Conservation (phyloP, 2,113 vertebrate genomes). For the Australoheros scitulus region DNA sequence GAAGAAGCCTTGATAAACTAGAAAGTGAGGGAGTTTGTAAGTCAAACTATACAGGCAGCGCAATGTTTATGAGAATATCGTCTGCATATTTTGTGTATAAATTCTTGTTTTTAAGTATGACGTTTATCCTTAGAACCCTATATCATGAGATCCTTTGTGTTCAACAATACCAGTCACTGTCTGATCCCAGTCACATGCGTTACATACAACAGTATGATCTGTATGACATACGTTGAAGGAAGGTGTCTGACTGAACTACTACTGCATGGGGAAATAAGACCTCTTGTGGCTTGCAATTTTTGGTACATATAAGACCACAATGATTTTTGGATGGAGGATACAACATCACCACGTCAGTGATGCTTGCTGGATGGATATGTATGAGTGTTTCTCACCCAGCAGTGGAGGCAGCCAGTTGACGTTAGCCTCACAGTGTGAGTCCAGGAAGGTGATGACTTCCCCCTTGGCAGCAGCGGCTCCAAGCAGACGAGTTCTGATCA, state of each 20-base stretch:
- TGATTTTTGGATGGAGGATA: background rate
- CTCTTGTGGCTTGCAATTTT: background rate
- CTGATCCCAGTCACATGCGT: background rate
- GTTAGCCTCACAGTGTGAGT: constrained; percentile 97
- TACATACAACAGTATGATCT: accelerated
- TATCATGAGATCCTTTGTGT: background rate
- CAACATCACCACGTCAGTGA: background rate
- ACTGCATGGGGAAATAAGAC: background rate
- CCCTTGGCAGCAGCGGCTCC: constrained; percentile 88
- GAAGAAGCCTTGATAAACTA: background rate
- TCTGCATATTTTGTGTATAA: background rate
- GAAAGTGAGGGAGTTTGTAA: background rate
- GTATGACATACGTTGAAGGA: background rate
- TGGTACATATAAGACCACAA: background rate
- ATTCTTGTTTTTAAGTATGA: accelerated
- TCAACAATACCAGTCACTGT: too few species aligned
- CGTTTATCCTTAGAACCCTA: background rate
- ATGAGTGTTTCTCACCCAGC: constrained; percentile 79
- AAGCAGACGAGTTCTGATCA: constrained; percentile 93
- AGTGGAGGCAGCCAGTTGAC: constrained; percentile 97
- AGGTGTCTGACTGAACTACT: background rate
- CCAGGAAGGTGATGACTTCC: constrained; percentile 95
- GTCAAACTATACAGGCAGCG: accelerated
- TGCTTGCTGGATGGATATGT: background rate
- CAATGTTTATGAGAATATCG: background rate